phyloP scores from a whole-genome alignment of 2,888 invertebrate genomes.

The Tenthredo scrophulariae region DNA sequence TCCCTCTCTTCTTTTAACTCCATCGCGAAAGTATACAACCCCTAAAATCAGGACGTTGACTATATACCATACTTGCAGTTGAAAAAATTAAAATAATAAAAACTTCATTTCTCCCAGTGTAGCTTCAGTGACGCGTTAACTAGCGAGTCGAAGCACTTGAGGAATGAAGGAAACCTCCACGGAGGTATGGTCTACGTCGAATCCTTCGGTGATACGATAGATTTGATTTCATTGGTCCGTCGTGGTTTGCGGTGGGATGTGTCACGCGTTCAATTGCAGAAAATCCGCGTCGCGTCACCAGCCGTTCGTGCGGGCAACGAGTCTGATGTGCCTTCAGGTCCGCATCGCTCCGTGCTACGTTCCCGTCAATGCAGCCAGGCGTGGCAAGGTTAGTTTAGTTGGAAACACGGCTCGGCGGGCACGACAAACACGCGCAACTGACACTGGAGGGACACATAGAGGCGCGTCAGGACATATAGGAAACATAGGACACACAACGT shows the following conservation, averaged over 20 bases:
- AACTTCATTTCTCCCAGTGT: not conserved
- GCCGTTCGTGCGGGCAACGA: conserved; percentile 52
- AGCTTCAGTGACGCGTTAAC: not conserved
- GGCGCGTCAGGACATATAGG: conserved; percentile 55
- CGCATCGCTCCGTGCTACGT: conserved; percentile 54
- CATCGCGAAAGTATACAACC: not conserved
- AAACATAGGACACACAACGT: conserved; percentile 32
- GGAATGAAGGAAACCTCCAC: not conserved
- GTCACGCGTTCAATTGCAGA: conserved; percentile 26
- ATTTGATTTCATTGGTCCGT: conserved; percentile 26
- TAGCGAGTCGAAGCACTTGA: not conserved
- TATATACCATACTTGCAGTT: not conserved
- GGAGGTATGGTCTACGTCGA: not conserved
- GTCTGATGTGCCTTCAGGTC: conserved; percentile 54
- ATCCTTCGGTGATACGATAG: not conserved
- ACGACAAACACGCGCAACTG: conserved; percentile 76
- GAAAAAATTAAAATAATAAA: not conserved
- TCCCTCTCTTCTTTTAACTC: not conserved
- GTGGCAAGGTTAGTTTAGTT: conserved; percentile 75
- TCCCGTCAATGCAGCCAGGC: conserved; percentile 72
- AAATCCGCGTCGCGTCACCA: conserved; percentile 5
- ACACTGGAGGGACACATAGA: conserved; percentile 71
- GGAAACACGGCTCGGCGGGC: conserved; percentile 75
- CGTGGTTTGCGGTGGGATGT: conserved; percentile 29
- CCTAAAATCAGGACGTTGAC: not conserved